These are phyloP conservation scores for Drosophila pseudotakahashii DNA, from an alignment of 2,888 invertebrate genomes.

Conservation along the genomic window DNA sequence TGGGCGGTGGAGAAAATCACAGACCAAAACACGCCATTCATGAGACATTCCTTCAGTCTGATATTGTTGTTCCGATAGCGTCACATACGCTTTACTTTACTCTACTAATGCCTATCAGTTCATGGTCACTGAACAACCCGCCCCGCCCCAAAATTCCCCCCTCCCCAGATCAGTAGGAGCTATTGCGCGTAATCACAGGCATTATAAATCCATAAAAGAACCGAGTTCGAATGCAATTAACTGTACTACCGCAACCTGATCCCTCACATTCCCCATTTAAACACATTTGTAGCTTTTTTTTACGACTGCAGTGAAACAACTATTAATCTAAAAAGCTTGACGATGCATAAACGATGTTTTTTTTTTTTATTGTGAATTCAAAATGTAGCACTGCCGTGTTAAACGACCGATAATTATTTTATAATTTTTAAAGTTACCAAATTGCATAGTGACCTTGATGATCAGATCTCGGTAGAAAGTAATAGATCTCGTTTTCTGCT, in stretches of 20 bases:
- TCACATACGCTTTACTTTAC: slow-evolving; percentile 5
- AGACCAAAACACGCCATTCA: slow-evolving; percentile 31
- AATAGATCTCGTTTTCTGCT: neutral
- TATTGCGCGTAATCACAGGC: slow-evolving; percentile 31
- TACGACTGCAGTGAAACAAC: slow-evolving; percentile 1
- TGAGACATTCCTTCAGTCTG: slow-evolving; percentile 16
- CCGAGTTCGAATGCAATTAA: slow-evolving; percentile 21
- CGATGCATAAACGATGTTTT: slow-evolving; percentile 6
- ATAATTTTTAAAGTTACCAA: slow-evolving; percentile 12
- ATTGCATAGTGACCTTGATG: slow-evolving; percentile 8
- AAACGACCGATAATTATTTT: slow-evolving; percentile 6
- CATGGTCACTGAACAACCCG: slow-evolving; percentile 22
- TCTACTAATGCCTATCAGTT: slow-evolving; percentile 35
- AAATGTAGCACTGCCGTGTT: slow-evolving; percentile 13
- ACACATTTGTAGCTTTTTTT: neutral
- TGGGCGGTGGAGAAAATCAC: slow-evolving; percentile 21
- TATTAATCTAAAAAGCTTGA: slow-evolving; percentile 8
- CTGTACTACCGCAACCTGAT: slow-evolving; percentile 24
- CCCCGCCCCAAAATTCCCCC: neutral
- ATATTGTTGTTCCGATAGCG: slow-evolving; percentile 19
- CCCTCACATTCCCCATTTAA: neutral
- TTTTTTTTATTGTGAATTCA: neutral
- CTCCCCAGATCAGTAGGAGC: no score
- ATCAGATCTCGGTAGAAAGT: neutral
- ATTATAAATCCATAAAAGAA: slow-evolving; percentile 41